Evolutionary conservation across 2,797 vertebrate species (phyloP).

Genomic region (Gephyroberyx darwinii): DNA sequence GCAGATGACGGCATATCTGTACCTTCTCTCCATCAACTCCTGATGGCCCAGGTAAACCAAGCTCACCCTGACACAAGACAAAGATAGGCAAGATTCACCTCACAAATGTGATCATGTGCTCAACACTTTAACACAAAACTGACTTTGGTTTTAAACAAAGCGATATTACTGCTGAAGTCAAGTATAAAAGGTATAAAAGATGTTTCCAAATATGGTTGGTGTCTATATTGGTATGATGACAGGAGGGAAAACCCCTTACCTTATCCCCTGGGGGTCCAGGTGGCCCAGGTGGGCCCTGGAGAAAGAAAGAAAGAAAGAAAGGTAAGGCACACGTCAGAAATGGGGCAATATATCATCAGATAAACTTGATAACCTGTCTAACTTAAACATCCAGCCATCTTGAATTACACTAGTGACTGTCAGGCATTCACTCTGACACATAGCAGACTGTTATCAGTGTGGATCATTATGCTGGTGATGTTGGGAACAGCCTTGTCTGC

Average conservation of each 20-base stretch:
- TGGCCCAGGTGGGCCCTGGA: constrained; percentile 88
- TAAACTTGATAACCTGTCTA: background rate
- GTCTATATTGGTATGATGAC: background rate
- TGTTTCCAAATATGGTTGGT: background rate
- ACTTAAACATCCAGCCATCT: background rate
- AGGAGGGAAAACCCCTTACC: constrained; percentile 73
- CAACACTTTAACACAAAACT: background rate
- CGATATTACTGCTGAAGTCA: background rate
- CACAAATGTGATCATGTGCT: background rate
- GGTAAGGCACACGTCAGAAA: constrained; percentile 16
- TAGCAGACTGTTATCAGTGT: constrained; percentile 24
- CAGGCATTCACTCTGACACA: background rate
- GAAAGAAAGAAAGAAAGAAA: constrained; percentile 31
- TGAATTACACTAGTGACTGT: background rate
- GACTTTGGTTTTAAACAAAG: background rate
- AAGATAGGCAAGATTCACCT: constrained; percentile 8
- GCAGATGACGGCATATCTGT: background rate
- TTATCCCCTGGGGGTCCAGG: constrained; percentile 89
- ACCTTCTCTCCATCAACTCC: constrained; percentile 91
- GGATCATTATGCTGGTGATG: constrained; percentile 28
- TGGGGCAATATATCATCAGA: background rate
- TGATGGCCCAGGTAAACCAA: constrained; percentile 88
- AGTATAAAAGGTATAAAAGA: background rate
- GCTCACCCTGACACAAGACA: constrained; percentile 84
- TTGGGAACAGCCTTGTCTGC: constrained; percentile 29